Conservation (phyloP, 2,113 vertebrate species). For the Leptobrachium ailaonicum region DNA sequence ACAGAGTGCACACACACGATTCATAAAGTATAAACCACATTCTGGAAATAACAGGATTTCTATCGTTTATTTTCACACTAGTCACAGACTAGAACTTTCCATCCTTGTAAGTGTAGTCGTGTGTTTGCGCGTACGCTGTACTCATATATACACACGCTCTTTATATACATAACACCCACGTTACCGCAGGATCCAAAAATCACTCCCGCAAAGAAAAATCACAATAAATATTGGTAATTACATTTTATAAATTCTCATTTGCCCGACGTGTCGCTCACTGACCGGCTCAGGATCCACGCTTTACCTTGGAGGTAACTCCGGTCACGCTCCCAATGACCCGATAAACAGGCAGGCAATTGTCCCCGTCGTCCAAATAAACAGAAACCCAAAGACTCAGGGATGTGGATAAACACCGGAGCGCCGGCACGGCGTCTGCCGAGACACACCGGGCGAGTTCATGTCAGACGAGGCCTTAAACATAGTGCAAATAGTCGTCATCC, state of each 20-base stretch:
- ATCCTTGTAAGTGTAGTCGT: background rate
- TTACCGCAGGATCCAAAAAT: no score
- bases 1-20: no score
- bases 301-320: no score
- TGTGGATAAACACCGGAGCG: background rate
- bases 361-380: background rate
- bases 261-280: no score
- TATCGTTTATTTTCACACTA: background rate
- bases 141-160: no score
- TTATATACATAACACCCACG: no score
- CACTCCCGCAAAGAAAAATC: background rate
- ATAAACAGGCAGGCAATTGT: background rate
- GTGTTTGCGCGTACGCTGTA: no score
- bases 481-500: background rate
- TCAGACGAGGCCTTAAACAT: background rate
- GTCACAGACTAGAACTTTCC: background rate
- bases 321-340: background rate
- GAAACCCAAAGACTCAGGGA: background rate
- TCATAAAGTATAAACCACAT: no score
- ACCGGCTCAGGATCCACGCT: no score
- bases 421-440: background rate
- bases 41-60: no score
- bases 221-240: slow-evolving; percentile 34
- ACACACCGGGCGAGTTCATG: background rate
- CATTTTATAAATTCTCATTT: slow-evolving; percentile 5